phyloP scores from a whole-genome alignment of 2,797 vertebrate genomes.

The Stomatorhinus walkeri region DNA sequence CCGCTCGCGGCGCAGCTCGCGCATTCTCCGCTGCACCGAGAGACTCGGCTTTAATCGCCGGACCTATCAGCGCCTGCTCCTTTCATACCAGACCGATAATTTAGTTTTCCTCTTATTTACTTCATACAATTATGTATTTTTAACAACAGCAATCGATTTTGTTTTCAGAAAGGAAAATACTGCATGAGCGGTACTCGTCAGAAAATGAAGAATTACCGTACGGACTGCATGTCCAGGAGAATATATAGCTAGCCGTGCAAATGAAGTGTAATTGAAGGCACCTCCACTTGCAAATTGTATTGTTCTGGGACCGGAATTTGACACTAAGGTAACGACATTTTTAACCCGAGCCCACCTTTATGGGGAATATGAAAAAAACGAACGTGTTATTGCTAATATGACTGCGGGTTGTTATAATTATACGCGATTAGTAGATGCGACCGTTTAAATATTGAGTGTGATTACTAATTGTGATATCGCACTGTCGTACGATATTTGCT shows the following conservation, averaged over 20 bases:
- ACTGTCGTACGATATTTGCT: not conserved
- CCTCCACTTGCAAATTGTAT: conserved; percentile 1
- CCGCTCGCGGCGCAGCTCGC: not conserved
- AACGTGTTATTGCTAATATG: not conserved
- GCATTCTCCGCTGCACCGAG: not conserved
- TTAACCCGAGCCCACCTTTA: not conserved
- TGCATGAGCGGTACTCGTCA: not conserved
- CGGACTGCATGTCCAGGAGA: not conserved
- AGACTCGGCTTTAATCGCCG: not conserved
- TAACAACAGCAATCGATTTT: not conserved
- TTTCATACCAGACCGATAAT: not conserved
- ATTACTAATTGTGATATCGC: not conserved
- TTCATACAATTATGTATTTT: not conserved
- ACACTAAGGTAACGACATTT: conserved; percentile 8
- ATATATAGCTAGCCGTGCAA: not conserved
- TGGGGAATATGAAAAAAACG: not conserved
- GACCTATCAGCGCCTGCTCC: conserved; percentile 1
- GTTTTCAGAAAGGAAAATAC: not conserved
- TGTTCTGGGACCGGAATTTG: conserved; percentile 17
- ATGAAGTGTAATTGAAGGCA: conserved; percentile 3
- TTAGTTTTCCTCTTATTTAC: not conserved
- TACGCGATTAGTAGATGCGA: not conserved
- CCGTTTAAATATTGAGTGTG: not conserved
- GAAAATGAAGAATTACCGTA: conserved; percentile 5
- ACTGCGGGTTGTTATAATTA: not conserved